Percentiles rank a stretch among this genome's conserved stretches.
These are phyloP conservation scores for Pseudonaja textilis DNA, from an alignment of 2,113 vertebrate species.

Conservation along the genomic window DNA sequence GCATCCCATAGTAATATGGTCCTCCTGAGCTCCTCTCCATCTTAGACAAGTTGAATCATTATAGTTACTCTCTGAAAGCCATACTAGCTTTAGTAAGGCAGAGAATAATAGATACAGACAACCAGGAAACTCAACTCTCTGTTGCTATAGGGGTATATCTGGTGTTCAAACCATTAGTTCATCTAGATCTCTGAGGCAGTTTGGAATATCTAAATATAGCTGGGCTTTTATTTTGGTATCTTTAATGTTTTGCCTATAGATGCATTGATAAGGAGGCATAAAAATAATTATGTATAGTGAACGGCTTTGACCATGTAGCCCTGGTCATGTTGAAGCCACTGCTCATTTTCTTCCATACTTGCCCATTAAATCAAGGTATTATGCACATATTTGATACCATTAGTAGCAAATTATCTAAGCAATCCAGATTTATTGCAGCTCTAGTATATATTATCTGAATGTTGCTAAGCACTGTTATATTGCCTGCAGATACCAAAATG, in stretches of 20 bases:
- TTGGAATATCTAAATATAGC: not conserved
- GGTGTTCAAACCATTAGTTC: not conserved
- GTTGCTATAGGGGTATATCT: not conserved
- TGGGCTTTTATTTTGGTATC: not conserved
- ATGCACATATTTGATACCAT: not conserved
- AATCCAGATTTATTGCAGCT: not conserved
- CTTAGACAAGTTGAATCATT: not conserved
- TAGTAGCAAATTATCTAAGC: not conserved
- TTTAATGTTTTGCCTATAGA: not conserved
- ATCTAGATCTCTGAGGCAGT: not conserved
- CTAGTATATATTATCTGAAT: not conserved
- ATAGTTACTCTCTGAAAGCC: not conserved
- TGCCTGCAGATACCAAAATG: not conserved
- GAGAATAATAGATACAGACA: not conserved
- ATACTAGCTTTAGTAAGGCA: not conserved
- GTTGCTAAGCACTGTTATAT: not conserved
- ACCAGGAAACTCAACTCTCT: not conserved
- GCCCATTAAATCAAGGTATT: not conserved
- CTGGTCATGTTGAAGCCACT: not conserved
- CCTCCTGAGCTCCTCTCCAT: not conserved
- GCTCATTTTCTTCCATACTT: not conserved
- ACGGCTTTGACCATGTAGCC: not conserved
- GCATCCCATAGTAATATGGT: not conserved
- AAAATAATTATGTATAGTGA: not conserved
- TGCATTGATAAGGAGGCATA: not conserved